These are phyloP conservation scores for Eupithecia vulgata DNA, from an alignment of 2,888 invertebrate genomes.

Conservation along the genomic window DNA sequence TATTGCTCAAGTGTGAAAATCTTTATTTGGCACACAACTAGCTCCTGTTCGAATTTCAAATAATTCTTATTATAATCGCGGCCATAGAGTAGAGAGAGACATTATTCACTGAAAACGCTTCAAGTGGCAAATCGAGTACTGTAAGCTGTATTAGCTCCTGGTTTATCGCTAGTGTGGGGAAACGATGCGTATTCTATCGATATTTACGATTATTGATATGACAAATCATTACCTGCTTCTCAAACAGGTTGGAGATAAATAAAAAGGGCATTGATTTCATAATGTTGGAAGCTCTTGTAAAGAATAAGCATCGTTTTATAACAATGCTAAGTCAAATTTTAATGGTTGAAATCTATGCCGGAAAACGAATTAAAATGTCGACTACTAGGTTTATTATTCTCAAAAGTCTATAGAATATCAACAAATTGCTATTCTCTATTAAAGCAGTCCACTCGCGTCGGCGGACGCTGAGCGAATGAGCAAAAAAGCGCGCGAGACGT, in stretches of 20 bases:
- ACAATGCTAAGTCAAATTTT: background rate
- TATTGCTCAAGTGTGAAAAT: background rate
- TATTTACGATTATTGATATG: conserved; percentile 26
- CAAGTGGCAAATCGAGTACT: conserved; percentile 28
- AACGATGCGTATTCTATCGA: conserved; percentile 30
- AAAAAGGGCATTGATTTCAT: background rate
- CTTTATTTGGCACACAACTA: conserved; percentile 1
- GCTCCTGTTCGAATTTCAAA: conserved; percentile 4
- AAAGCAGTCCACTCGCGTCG: conserved; percentile 58
- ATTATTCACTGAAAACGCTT: conserved; percentile 28
- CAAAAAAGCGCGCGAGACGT: conserved; percentile 72
- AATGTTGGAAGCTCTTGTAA: background rate
- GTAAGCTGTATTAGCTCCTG: conserved; percentile 44
- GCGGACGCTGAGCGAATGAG: conserved; percentile 73
- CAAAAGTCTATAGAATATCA: conserved; percentile 25
- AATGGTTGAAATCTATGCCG: background rate
- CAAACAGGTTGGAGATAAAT: conserved; percentile 14
- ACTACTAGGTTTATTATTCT: background rate
- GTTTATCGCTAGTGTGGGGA: conserved; percentile 39
- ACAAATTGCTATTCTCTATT: conserved; percentile 32
- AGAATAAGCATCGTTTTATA: background rate
- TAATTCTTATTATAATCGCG: background rate
- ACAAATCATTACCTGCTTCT: conserved; percentile 9
- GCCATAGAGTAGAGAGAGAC: conserved; percentile 11
- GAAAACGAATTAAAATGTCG: background rate